Conservation (phyloP, 2,113 vertebrate genomes). For the Harpagus bidentatus region DNA sequence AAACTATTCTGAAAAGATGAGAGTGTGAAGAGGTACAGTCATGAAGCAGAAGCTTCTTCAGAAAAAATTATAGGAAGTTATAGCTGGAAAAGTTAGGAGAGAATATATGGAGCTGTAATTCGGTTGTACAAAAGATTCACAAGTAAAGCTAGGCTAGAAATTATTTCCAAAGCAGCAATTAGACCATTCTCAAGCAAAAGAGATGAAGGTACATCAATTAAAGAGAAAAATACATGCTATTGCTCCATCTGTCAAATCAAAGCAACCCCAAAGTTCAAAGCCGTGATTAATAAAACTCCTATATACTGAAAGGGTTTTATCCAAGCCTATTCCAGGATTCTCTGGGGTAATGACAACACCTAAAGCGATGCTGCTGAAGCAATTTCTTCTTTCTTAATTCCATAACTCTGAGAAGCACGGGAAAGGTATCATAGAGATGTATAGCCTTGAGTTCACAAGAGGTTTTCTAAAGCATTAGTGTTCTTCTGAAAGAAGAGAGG, state of each 20-base stretch:
- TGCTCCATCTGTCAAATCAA: neutral
- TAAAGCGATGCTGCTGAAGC: neutral
- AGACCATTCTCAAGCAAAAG: neutral
- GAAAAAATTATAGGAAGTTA: neutral
- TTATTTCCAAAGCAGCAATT: neutral
- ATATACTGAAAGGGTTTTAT: neutral
- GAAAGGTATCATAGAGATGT: neutral
- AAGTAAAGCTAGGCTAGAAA: neutral
- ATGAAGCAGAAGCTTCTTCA: neutral
- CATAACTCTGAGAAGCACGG: neutral
- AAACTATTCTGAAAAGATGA: neutral
- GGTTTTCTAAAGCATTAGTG: neutral
- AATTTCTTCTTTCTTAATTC: neutral
- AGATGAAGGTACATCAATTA: neutral
- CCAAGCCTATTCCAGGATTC: neutral
- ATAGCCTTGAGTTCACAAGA: neutral
- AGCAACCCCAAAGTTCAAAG: constrained; percentile 4
- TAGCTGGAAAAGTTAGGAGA: neutral
- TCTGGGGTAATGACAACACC: neutral
- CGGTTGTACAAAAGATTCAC: neutral
- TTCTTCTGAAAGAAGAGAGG: neutral
- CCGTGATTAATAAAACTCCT: neutral
- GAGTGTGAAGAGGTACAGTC: neutral
- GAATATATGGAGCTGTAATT: neutral
- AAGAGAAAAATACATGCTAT: neutral